Evolutionary conservation across 2,888 invertebrate species (phyloP).

Genomic region (Pasiphila rectangulata): DNA sequence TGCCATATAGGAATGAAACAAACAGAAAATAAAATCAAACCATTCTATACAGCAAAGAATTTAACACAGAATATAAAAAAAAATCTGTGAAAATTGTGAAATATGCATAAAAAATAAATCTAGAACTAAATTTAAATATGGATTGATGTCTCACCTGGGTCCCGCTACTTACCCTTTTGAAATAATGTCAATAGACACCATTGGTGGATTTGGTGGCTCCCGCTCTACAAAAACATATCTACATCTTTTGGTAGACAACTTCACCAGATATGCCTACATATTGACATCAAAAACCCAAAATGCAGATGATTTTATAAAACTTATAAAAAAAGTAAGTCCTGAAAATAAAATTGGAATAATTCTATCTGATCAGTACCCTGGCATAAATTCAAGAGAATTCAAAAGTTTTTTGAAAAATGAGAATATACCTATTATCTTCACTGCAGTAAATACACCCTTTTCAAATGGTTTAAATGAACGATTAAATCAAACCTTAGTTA

Average conservation of each 20-base stretch:
- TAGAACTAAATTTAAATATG: not conserved
- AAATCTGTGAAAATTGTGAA: not conserved
- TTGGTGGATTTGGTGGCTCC: not conserved
- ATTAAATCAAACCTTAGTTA: too few relatives aligned
- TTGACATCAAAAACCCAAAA: not conserved
- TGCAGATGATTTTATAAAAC: not conserved
- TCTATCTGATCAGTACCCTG: slow-evolving; percentile 1
- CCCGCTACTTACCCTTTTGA: not conserved
- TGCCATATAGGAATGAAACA: not conserved
- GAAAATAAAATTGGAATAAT: not conserved
- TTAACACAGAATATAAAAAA: not conserved
- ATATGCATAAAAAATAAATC: too few relatives aligned
- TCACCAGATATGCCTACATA: not conserved
- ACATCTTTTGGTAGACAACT: not conserved
- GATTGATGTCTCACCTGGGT: not conserved
- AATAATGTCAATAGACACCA: not conserved
- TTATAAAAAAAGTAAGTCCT: not conserved
- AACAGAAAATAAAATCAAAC: not conserved
- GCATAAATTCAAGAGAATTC: slow-evolving; percentile 5
- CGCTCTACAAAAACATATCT: not conserved
- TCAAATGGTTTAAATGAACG: too few relatives aligned
- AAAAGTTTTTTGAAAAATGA: not conserved
- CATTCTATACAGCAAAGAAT: not conserved
- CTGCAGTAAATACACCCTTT: too few relatives aligned
- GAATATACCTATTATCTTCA: too few relatives aligned